A percentile compares a stretch with the other conserved stretches of the same genome.
phyloP scores from a whole-genome alignment of 1,140 invertebrate species.

The fruit fly (Drosophila melanogaster) region Release_6_plus_ISO1_MT NT_033777.3:14531001-14531500 shows the following conservation, averaged over 20 bases:
- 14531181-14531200: slow-evolving; percentile 51
- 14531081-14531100: slow-evolving; percentile 47
- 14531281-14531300: slow-evolving; percentile 41
- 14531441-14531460: slow-evolving; percentile 38
- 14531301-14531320: slow-evolving; percentile 16
- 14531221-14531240: slow-evolving; percentile 18
- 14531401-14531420: slow-evolving; percentile 54
- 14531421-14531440: slow-evolving; percentile 39
- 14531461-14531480: slow-evolving; percentile 21
- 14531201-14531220: slow-evolving; percentile 41
- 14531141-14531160: slow-evolving; percentile 71
- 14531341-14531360: too few relatives aligned
- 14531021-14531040: slow-evolving; percentile 49
- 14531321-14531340: slow-evolving; percentile 18
- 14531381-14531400: neutral
- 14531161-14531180: slow-evolving; percentile 61
- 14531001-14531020: slow-evolving; percentile 49
- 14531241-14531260: slow-evolving; percentile 22
- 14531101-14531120: slow-evolving; percentile 40
- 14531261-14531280: slow-evolving; percentile 39
- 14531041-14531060: slow-evolving; percentile 24
- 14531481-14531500: slow-evolving; percentile 73
- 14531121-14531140: slow-evolving; percentile 73
- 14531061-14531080: slow-evolving; percentile 41
- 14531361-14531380: slow-evolving; percentile 2